Base-by-base conservation (phyloP, 2,888 invertebrate species). In the Eubasilissa splendida region DNA sequence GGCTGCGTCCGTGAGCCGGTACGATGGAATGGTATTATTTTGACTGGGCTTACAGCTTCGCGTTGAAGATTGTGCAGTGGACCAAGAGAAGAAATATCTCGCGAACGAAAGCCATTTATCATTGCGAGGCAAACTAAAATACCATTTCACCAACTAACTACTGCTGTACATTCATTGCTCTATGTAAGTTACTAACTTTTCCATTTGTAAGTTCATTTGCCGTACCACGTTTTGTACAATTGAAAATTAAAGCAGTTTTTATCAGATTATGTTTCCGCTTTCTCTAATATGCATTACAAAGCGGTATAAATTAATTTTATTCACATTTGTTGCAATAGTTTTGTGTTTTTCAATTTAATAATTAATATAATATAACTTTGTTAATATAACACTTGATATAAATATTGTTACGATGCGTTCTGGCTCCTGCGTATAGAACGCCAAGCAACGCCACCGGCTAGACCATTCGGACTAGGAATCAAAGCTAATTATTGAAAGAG, bases 171-270 rank as follows among this genome's bases (percentile, higher is more conserved):
- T 63, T 63, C 63, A 63, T 63, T 22, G 63, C 63, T 22, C 22
- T 63, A 63, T 63, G 63, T 31, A 63, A 63, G 10, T 63, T 63
- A 42, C 42, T 63, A 63, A 63, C 63, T 63, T 63, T 63, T 33
- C 63, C 63, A 63, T 63, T 63, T 12, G 22, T 63, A 63, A 63
- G 31, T 63, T 63, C 63, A 63, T 31, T 63, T 63, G 63, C 22
- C 9, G 22, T 14, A 5, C 63, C 63, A 31, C 22, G 63, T 63
- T 63, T 63, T 12, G 22, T 33, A 33, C 63, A 63, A 63, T 63
- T 63, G 33, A 63, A 63, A 63, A 12, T 63, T 31, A 22, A 33
- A 33, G 33, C 33, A 63, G 33, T 11, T 22, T 63, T 59, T 7
- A 12, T 58, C 22, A 22, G 22, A 22, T 22, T 22, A 22, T 22